Evolutionary conservation across 2,113 vertebrate species (phyloP).

Genomic region (Coturnix japonica): DNA sequence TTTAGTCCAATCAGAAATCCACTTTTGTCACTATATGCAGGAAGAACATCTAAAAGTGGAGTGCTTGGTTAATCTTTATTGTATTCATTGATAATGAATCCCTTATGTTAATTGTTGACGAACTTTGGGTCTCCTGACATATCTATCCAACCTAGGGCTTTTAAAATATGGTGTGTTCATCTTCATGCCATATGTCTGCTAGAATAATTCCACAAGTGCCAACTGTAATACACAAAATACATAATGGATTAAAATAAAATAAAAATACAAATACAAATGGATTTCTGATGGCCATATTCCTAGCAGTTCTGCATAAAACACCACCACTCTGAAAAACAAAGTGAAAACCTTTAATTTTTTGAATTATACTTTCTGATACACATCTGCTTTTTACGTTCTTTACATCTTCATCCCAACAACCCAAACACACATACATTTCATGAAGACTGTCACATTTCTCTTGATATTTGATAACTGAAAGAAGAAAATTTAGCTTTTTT

Average conservation of each 20-base stretch:
- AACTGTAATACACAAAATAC: neutral
- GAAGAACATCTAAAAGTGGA: neutral
- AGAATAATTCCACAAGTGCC: neutral
- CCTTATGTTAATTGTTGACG: neutral
- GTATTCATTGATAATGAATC: neutral
- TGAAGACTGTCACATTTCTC: neutral
- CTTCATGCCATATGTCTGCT: neutral
- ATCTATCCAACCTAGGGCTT: neutral
- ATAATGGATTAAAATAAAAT: too few species aligned
- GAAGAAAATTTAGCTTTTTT: neutral
- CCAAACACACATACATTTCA: neutral
- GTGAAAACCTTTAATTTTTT: neutral
- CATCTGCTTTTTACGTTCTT: neutral
- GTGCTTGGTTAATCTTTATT: neutral
- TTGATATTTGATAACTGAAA: neutral
- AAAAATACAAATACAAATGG: too few species aligned
- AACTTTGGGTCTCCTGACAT: neutral
- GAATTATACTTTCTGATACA: neutral
- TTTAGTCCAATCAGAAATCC: neutral
- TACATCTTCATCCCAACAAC: neutral
- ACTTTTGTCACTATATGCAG: neutral
- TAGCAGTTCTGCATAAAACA: neutral
- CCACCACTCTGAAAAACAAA: neutral
- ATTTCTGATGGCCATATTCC: neutral
- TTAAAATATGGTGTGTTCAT: rapidly evolving